A percentile compares a stretch with the other conserved stretches of the same genome.
phyloP scores from a whole-genome alignment of 2,797 vertebrate genomes.

The Odontamblyopus lacepedii region DNA sequence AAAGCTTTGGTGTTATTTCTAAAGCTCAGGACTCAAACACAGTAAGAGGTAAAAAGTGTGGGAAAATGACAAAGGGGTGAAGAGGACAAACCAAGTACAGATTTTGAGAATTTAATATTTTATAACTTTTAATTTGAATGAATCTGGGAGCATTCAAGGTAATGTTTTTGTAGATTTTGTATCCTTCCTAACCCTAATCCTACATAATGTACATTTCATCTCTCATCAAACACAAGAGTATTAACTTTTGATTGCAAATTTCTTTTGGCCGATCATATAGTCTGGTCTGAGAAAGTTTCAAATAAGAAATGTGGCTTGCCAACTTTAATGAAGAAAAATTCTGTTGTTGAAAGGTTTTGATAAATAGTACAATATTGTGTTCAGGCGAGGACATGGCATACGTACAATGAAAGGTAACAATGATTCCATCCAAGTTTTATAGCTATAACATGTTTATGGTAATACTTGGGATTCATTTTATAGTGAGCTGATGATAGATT shows the following conservation, averaged over 20 bases:
- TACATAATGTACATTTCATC: too few relatives aligned
- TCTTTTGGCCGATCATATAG: too few relatives aligned
- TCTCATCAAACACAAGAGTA: too few relatives aligned
- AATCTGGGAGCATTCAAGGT: neutral
- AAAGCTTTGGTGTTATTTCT: conserved; percentile 25
- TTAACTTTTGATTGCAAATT: too few relatives aligned
- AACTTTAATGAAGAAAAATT: too few relatives aligned
- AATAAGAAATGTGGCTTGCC: too few relatives aligned
- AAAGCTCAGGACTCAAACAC: conserved; percentile 32
- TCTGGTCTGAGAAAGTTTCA: too few relatives aligned
- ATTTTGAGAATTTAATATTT: neutral
- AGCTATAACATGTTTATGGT: conserved; percentile 1
- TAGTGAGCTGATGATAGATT: neutral
- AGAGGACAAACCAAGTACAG: neutral
- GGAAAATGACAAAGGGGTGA: conserved; percentile 25
- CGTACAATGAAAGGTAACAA: neutral
- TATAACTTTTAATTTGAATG: neutral
- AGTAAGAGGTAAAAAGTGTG: conserved; percentile 37
- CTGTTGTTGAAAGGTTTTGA: too few relatives aligned
- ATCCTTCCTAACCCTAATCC: too few relatives aligned
- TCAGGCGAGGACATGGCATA: neutral
- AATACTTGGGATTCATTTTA: neutral
- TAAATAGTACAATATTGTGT: neutral
- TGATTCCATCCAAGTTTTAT: neutral
- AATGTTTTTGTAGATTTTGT: too few relatives aligned